Percentiles rank a stretch among this genome's conserved stretches.
Evolutionary conservation across 2,888 invertebrate species (phyloP).

Genomic region (Oscheius sp.): DNA sequence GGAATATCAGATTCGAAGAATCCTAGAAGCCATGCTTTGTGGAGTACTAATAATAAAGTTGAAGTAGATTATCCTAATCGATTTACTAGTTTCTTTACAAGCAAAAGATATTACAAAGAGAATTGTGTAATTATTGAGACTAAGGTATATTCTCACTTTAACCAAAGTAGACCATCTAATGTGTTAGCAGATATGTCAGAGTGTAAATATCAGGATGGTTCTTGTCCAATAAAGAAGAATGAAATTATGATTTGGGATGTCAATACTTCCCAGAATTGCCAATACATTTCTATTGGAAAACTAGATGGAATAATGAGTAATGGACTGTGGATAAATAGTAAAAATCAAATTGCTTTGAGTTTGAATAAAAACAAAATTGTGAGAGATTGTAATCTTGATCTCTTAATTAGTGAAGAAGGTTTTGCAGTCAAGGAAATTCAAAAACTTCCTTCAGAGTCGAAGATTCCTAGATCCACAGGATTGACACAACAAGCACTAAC

Average conservation of each 20-base stretch:
- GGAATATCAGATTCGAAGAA: too few relatives aligned
- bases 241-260: conserved; percentile 57
- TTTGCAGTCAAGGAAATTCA: conserved; percentile 36
- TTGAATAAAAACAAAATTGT: conserved; percentile 32
- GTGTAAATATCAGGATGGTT: conserved; percentile 51
- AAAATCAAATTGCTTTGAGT: conserved; percentile 47
- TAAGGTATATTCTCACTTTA: conserved; percentile 53
- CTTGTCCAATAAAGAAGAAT: conserved; percentile 47
- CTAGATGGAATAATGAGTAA: conserved; percentile 39
- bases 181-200: conserved; percentile 37
- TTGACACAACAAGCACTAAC: conserved; percentile 10
- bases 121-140: conserved; percentile 57
- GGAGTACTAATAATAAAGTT: conserved; percentile 52
- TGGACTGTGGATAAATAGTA: conserved; percentile 45
- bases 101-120: conserved; percentile 50
- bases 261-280: conserved; percentile 33
- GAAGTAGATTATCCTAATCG: conserved; percentile 50
- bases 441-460: conserved; percentile 17
- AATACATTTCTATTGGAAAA: conserved; percentile 19
- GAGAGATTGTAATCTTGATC: conserved; percentile 30
- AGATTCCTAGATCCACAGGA: conserved; percentile 17
- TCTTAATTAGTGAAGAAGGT: conserved; percentile 39
- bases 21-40: too few relatives aligned
- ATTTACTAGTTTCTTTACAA: conserved; percentile 49
- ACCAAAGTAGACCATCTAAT: conserved; percentile 49